Base-by-base conservation (phyloP, 2,113 vertebrate genomes). In the Anthoscopus minutus region DNA sequence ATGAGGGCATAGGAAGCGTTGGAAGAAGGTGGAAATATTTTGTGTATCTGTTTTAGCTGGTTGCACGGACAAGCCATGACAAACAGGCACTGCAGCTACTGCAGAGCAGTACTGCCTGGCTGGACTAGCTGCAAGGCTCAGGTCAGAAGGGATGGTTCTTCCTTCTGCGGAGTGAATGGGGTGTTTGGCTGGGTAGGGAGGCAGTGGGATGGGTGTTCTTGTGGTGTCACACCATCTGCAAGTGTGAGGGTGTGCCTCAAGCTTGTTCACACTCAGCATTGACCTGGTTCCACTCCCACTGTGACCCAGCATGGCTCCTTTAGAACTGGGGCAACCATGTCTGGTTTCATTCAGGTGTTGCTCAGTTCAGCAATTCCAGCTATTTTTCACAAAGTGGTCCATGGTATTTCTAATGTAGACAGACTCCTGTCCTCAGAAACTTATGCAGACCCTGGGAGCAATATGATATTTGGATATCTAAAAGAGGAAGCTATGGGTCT, bases 211-310 rank as follows among this genome's bases (percentile, higher is more conserved):
- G 61, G 17, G 15, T 81, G 82, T 72, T 88, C 61, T 64, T 90
- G 51, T 30, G 79, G 69, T 93, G 72, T 81, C 82, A 86, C 69
- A 89, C 64, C 65, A 71, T 86, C 76, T 94, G 25, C 45, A 90
- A 74, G 67, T 0, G 8, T 48, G 44, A 91, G 24, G 50, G 76
- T 86, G 80, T 72, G 51, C 64, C 80, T 83, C 64, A 70, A 67
- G 37, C 44, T 77, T 77, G 8, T 35, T 90, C 51, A 54, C 71
- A 47, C 71, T 37, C 67, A 45, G n/a, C 15, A 4, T 2, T 93
- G 82, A 40, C 69, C 53, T 81, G 4, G 2, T 90, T 95, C 47
- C 30, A 15, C 69, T 66, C 60, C 48, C 0, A 7, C 69, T 84
- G 40, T 30, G 9, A 65, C n/a, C 45, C 76, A 73, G 67, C 25